Evolutionary conservation across 2,888 invertebrate species (phyloP), one percentile per base, ranked within the genome.

Genomic region (Onthophagus sagittarius): DNA sequence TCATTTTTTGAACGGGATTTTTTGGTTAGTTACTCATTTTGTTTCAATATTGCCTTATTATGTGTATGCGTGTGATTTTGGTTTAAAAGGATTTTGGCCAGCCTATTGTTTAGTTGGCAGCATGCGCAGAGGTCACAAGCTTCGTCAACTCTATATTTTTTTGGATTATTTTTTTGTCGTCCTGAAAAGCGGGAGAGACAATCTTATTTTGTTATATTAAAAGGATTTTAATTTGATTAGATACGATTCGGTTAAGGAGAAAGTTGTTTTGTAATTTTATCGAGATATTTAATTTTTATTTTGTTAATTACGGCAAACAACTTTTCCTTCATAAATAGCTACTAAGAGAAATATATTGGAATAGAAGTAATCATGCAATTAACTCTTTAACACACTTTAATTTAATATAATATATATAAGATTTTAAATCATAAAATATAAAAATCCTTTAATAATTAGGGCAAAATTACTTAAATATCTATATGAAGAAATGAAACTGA

Each of bases 81-180:
- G 7, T 67, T 31, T 11, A 31, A 31, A n/a, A 23, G 67, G 67
- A 23, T 67, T 67, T 74, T 71, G 72, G 62, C 70, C 69, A 65
- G 69, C 62, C 62, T 72, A 53, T 62, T 33, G 32, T 39, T 15
- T 65, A 74, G 79, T 77, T 77, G 79, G 79, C 80, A 80, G 79
- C 76, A 80, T 80, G 81, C 32, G 67, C 67, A 32, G 23, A 23
- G 31, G 67, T 31, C 67, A 23, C 23, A 23, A 67, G 23, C 23
- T 23, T 23, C 67, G 67, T 31, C 15, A 23, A 67, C n/a, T 67
- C 65, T 15, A 15, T 67, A 23, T 15, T 67, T 67, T 53, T 53
- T 53, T 53, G 39, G 39, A 23, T 23, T 23, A 23, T 53, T 53
- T 67, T 15, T 67, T 67, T 67, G 67, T 23, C 67, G 67, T 32